These are phyloP conservation scores for Leucophenga varia DNA, from an alignment of 1,140 invertebrate genomes.

Conservation along the genomic window DNA sequence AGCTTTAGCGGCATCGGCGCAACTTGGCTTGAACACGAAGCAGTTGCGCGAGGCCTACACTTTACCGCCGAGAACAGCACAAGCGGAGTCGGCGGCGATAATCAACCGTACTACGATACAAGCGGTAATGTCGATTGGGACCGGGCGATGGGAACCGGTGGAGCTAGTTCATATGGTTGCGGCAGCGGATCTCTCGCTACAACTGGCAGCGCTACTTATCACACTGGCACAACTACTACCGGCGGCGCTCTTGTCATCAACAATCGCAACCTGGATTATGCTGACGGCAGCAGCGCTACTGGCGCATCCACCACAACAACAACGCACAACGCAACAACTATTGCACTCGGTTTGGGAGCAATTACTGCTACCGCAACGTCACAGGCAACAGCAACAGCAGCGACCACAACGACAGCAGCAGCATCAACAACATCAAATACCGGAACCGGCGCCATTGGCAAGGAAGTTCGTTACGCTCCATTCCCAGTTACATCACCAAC, in stretches of 20 bases:
- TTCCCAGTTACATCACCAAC: constrained; percentile 56
- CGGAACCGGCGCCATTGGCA: constrained; percentile 43
- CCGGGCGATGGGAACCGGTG: constrained; percentile 54
- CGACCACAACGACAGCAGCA: neutral
- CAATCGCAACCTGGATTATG: constrained; percentile 47
- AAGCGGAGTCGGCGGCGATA: constrained; percentile 50
- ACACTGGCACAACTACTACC: constrained; percentile 43
- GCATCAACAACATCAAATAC: neutral
- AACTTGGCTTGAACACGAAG: constrained; percentile 34
- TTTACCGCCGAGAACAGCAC: constrained; percentile 24
- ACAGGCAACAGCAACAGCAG: neutral
- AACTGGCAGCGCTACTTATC: constrained; percentile 48
- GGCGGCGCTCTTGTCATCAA: constrained; percentile 29
- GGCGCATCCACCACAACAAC: constrained; percentile 44
- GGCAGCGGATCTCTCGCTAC: constrained; percentile 45
- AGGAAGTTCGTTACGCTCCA: constrained; percentile 63
- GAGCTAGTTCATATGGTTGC: constrained; percentile 55
- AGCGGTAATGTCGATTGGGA: constrained; percentile 56
- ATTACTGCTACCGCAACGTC: constrained; percentile 1
- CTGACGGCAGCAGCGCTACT: constrained; percentile 49
- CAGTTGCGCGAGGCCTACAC: constrained; percentile 42
- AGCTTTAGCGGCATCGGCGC: too few species aligned
- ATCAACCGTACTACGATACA: constrained; percentile 55
- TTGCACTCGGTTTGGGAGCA: constrained; percentile 21
- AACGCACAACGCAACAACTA: constrained; percentile 16